phyloP scores from a whole-genome alignment of 2,888 invertebrate genomes.

The Nyleta sp. region DNA sequence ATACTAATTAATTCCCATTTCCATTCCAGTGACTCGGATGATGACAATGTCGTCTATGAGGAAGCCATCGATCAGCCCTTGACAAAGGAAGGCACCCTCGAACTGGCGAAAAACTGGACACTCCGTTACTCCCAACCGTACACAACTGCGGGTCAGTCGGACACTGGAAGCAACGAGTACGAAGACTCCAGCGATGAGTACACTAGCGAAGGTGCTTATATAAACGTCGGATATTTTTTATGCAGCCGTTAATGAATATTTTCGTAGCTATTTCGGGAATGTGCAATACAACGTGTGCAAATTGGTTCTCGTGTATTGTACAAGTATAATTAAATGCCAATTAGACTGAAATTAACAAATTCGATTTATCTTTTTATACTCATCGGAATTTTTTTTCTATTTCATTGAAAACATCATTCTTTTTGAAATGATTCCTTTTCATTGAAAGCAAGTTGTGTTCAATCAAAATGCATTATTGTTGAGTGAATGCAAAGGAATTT shows the following conservation, averaged over 20 bases:
- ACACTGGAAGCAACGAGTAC: conserved; percentile 83
- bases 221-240: neutral
- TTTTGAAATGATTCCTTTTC: too few species aligned
- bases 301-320: too few species aligned
- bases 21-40: conserved; percentile 84
- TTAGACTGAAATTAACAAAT: too few species aligned
- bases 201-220: conserved; percentile 78
- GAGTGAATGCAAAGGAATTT: too few species aligned
- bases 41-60: conserved; percentile 87
- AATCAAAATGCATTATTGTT: too few species aligned
- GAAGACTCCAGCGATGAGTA: conserved; percentile 82
- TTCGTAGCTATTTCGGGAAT: too few species aligned
- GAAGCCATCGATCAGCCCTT: conserved; percentile 87
- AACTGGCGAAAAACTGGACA: conserved; percentile 88
- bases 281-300: too few species aligned
- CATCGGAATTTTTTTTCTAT: too few species aligned
- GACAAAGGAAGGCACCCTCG: conserved; percentile 87
- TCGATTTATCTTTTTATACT: too few species aligned
- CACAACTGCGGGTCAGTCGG: conserved; percentile 77
- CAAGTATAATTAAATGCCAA: too few species aligned
- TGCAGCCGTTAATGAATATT: neutral
- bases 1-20: neutral
- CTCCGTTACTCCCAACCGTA: conserved; percentile 83
- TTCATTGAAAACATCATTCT: too few species aligned
- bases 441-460: too few species aligned